phyloP scores from a whole-genome alignment of 2,113 vertebrate genomes.

The Ailuropoda melanoleuca region DNA sequence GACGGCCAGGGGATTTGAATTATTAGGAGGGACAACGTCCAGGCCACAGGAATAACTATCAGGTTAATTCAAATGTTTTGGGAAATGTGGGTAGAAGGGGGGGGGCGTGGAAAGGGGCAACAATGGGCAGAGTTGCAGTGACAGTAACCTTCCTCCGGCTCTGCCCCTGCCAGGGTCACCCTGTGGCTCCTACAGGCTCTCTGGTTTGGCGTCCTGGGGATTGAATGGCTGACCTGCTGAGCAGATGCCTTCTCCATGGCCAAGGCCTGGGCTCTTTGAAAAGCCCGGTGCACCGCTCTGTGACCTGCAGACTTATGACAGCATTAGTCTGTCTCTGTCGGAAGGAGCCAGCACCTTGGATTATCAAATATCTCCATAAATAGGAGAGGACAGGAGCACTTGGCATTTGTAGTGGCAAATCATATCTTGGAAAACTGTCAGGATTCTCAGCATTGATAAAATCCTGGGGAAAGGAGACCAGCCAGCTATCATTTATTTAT shows the following conservation, averaged over 20 bases:
- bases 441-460: conserved; percentile 20
- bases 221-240: background rate
- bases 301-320: background rate
- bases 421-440: background rate
- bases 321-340: background rate
- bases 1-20: background rate
- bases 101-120: background rate
- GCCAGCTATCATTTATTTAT: conserved; percentile 63
- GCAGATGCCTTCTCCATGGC: background rate
- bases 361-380: background rate
- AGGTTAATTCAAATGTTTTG: background rate
- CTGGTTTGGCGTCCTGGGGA: background rate
- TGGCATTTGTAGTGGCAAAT: conserved; percentile 51
- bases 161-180: background rate
- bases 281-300: background rate
- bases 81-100: background rate
- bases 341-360: background rate
- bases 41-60: background rate
- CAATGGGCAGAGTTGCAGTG: background rate
- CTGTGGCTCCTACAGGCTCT: background rate
- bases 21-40: background rate
- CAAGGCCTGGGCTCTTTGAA: background rate
- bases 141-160: background rate
- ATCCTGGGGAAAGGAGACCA: conserved; percentile 2
- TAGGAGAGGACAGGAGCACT: background rate